Evolutionary conservation across 2,797 vertebrate species (phyloP).

Genomic region (Alauda arvensis): DNA sequence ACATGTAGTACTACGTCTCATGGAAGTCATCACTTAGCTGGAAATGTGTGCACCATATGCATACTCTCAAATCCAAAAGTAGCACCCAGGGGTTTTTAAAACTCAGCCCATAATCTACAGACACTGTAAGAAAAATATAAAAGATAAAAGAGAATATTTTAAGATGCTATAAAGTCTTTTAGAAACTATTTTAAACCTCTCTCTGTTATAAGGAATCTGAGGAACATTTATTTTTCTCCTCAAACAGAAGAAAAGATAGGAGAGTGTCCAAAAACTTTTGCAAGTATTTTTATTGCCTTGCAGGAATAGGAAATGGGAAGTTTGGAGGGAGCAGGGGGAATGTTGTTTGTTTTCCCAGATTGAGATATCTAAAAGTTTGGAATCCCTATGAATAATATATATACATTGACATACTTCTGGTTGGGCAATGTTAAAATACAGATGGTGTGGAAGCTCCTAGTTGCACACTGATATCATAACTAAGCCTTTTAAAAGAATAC

Average conservation of each 20-base stretch:
- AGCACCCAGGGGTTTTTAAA: slow-evolving; percentile 74
- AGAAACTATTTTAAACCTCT: slow-evolving; percentile 62
- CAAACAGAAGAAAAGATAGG: slow-evolving; percentile 48
- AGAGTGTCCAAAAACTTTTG: slow-evolving; percentile 49
- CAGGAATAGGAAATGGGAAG: slow-evolving; percentile 30
- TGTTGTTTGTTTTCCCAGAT: slow-evolving; percentile 28
- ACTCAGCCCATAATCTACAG: slow-evolving; percentile 69
- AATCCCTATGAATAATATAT: not conserved
- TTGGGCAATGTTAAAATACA: not conserved
- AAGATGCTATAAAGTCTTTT: slow-evolving; percentile 70
- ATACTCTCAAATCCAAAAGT: slow-evolving; percentile 60
- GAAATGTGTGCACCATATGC: slow-evolving; percentile 75
- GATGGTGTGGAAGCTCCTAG: not conserved
- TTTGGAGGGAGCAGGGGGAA: not conserved
- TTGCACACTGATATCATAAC: not conserved
- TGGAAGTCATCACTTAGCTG: slow-evolving; percentile 58
- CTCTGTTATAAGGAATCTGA: slow-evolving; percentile 43
- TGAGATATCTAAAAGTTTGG: slow-evolving; percentile 15
- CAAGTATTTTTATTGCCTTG: slow-evolving; percentile 52
- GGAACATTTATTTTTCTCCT: slow-evolving; percentile 50
- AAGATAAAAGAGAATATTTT: slow-evolving; percentile 75
- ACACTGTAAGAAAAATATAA: slow-evolving; percentile 69
- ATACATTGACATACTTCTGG: not conserved
- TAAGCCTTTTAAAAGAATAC: not conserved
- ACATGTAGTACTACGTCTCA: slow-evolving; percentile 47